Percentiles rank a stretch among this genome's conserved stretches.
Conservation (phyloP, 1,140 invertebrate species). For the Microplitis demolitor region DNA sequence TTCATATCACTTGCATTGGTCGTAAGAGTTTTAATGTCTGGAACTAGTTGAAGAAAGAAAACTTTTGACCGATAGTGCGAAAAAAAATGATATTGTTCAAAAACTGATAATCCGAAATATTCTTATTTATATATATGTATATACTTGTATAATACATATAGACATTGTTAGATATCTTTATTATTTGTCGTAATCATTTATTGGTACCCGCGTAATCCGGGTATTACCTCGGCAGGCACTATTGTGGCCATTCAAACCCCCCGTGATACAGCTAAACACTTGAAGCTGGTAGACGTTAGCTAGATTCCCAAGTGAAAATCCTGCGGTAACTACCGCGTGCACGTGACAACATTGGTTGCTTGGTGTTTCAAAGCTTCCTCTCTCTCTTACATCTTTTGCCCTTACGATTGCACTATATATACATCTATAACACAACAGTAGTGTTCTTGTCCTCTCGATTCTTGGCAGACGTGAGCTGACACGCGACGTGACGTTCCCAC, state of each 20-base stretch:
- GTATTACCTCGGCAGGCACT: not conserved
- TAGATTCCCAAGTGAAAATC: slow-evolving; percentile 19
- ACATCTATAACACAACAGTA: not conserved
- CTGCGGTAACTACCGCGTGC: slow-evolving; percentile 14
- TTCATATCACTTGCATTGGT: too few species aligned
- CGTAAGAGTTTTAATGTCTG: too few species aligned
- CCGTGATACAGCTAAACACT: slow-evolving; percentile 3
- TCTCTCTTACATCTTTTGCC: not conserved
- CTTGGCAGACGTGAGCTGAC: slow-evolving; percentile 27
- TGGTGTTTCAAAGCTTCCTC: slow-evolving; percentile 2
- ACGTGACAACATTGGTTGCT: slow-evolving; percentile 5
- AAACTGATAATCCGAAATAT: not conserved
- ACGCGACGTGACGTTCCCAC: slow-evolving; percentile 26
- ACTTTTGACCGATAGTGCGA: too few species aligned
- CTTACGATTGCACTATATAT: slow-evolving; percentile 3
- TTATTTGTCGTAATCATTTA: not conserved
- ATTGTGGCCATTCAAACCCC: slow-evolving; percentile 1
- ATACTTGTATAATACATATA: too few species aligned
- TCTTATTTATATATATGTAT: not conserved
- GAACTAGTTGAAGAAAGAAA: too few species aligned
- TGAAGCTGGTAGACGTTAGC: not conserved
- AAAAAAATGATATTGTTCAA: too few species aligned
- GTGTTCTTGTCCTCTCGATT: slow-evolving; percentile 13
- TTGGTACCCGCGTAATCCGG: not conserved
- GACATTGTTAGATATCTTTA: not conserved